A percentile compares a stretch with the other conserved stretches of the same genome.
Conservation (phyloP, 2,888 invertebrate genomes). For the Eristalis arbustorum region DNA sequence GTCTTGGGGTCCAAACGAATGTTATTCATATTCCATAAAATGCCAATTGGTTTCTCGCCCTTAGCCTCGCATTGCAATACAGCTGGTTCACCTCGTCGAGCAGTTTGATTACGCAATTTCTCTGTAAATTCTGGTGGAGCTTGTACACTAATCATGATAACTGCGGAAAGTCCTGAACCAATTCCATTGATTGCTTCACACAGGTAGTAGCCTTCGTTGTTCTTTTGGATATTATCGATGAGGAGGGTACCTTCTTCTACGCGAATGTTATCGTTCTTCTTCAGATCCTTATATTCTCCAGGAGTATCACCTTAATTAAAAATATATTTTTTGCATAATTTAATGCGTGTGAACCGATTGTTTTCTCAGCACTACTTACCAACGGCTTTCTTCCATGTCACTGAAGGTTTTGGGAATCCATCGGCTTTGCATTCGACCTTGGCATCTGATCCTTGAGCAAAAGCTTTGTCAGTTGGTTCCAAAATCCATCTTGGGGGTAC, state of each 20-base stretch:
- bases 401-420: slow-evolving; percentile 96
- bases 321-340: too few species aligned
- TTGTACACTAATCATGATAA: slow-evolving; percentile 96
- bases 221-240: slow-evolving; percentile 94
- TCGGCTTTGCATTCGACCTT: slow-evolving; percentile 97
- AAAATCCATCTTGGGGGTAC: slow-evolving; percentile 98
- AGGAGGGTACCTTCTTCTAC: slow-evolving; percentile 96
- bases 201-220: slow-evolving; percentile 95
- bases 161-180: slow-evolving; percentile 96
- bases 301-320: slow-evolving; percentile 88
- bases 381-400: slow-evolving; percentile 97
- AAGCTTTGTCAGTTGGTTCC: slow-evolving; percentile 96
- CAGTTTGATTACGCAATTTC: slow-evolving; percentile 94
- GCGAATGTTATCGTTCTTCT: slow-evolving; percentile 93
- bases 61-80: slow-evolving; percentile 95
- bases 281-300: slow-evolving; percentile 95
- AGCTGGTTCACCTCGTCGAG: slow-evolving; percentile 93
- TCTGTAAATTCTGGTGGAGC: slow-evolving; percentile 97
- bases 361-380: slow-evolving; percentile 82
- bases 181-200: slow-evolving; percentile 98
- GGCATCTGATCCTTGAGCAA: slow-evolving; percentile 96
- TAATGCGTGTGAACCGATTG: neutral
- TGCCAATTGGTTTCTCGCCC: slow-evolving; percentile 96
- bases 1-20: slow-evolving; percentile 94
- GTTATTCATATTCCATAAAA: slow-evolving; percentile 97